These are phyloP conservation scores for Phortica okadai DNA, from an alignment of 2,888 invertebrate species.

Conservation along the genomic window DNA sequence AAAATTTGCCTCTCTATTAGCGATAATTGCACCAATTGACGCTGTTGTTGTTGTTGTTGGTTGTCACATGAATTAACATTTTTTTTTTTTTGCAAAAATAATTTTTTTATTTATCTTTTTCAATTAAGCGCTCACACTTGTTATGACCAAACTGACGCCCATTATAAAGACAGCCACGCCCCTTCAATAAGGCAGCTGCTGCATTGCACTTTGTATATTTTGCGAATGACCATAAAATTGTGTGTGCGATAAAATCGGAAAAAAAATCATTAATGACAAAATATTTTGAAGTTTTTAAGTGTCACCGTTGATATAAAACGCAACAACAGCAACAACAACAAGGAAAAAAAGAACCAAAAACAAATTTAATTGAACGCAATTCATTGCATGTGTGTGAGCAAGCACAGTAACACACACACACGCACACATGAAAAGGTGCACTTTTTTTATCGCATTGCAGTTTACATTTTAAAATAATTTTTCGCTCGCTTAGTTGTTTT, in stretches of 20 bases:
- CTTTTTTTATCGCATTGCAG: background rate
- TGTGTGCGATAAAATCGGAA: background rate
- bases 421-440: background rate
- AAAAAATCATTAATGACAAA: conserved; percentile 10
- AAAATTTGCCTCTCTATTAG: background rate
- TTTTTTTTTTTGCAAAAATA: background rate
- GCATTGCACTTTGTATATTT: background rate
- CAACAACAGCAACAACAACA: background rate
- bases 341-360: background rate
- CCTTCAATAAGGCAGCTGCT: background rate
- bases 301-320: background rate
- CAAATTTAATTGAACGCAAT: background rate
- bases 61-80: background rate
- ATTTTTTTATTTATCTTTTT: background rate
- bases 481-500: background rate
- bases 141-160: background rate
- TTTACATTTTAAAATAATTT: background rate
- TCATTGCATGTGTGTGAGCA: background rate
- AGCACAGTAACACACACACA: background rate
- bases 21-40: background rate
- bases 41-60: too few relatives aligned
- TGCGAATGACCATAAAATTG: conserved; percentile 11
- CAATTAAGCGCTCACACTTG: background rate
- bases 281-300: conserved; percentile 19
- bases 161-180: background rate